Base-by-base conservation (phyloP, 2,888 invertebrate species). In the Strigamia transsilvanica region DNA sequence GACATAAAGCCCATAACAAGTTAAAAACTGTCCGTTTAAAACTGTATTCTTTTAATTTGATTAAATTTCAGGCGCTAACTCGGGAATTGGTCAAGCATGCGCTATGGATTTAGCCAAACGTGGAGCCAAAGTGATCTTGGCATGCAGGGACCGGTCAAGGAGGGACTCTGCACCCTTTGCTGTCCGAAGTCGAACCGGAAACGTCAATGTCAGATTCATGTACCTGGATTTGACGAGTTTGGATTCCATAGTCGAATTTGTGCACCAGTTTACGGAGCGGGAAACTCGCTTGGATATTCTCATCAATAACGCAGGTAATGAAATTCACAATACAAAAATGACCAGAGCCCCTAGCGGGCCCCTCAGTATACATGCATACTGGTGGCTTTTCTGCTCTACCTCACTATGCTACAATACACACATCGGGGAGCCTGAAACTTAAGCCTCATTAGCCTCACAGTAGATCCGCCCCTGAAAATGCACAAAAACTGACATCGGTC, bases 291-390 rank as follows among this genome's bases (percentile, higher is more conserved):
- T 88, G n/a, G 87, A 88, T 82, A 85, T 87, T 6, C 85, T 88
- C 15, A 86, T 88, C 38, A 88, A 88, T 84, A 88, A 88, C 84
- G 88, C 88, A 83, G 88, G 88, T 88, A 83, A 84, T 15, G 1
- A 21, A 21, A 18, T 2, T n/a, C 1, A 61, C 42, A 42, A 5
- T 42, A 1, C 10, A 42, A 1, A 42, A 42, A 42, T 13, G 5
- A 42, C 42, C 1, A 5, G n/a, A n/a, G n/a, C n/a, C n/a, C n/a
- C n/a, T n/a, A n/a, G n/a, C n/a, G n/a, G n/a, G n/a, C n/a, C n/a
- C n/a, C n/a, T n/a, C n/a, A n/a, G n/a, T n/a, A n/a, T n/a, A n/a
- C n/a, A n/a, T n/a, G n/a, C n/a, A n/a, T n/a, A n/a, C n/a, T n/a
- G n/a, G n/a, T n/a, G n/a, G 34, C 34, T 34, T 5, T 34, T 34